These are phyloP conservation scores for Allolobophora icterica DNA, from an alignment of 2,888 invertebrate genomes.

Conservation along the genomic window DNA sequence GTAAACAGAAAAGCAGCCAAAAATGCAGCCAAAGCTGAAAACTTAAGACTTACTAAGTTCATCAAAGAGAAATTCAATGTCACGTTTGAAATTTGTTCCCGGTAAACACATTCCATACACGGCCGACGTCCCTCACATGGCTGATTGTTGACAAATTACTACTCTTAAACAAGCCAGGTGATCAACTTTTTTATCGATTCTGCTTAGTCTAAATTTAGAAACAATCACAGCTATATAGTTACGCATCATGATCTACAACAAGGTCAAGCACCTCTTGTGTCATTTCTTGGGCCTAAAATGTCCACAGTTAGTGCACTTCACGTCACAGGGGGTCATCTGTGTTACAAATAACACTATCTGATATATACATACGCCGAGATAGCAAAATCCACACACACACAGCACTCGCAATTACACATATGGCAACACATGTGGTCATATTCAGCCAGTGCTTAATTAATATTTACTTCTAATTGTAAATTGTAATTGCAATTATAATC, in stretches of 20 bases:
- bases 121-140: no score
- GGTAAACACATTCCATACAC: not conserved
- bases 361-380: not conserved
- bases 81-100: not conserved
- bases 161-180: not conserved
- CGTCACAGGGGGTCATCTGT: not conserved
- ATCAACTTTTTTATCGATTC: not conserved
- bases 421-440: not conserved
- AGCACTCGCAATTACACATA: not conserved
- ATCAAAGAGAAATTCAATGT: not conserved
- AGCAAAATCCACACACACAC: not conserved
- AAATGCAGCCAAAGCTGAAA: no score
- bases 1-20: no score
- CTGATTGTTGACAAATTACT: not conserved
- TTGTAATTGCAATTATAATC: no score
- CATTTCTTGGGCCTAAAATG: conserved; percentile 1
- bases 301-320: not conserved
- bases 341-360: not conserved
- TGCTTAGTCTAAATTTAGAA: not conserved
- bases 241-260: not conserved
- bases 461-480: no score
- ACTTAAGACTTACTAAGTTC: not conserved
- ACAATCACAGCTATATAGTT: not conserved
- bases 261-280: not conserved
- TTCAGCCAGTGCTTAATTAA: not conserved